phyloP scores from a whole-genome alignment of 2,113 vertebrate species.

The Jaculus jaculus region DNA sequence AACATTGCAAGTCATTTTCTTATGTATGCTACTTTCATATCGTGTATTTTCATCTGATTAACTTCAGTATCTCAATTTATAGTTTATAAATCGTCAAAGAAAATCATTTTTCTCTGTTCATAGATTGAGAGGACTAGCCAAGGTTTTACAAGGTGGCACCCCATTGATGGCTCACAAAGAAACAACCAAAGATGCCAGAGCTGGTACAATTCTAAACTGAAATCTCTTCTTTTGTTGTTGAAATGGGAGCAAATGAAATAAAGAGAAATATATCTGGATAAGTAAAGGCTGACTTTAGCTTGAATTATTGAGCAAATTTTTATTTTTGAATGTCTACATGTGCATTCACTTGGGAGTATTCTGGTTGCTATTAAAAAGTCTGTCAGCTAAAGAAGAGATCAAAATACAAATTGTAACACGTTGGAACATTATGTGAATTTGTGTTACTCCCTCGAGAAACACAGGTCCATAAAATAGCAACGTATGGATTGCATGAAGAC shows the following conservation, averaged over 20 bases:
- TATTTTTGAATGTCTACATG: slow-evolving; percentile 55
- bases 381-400: slow-evolving; percentile 74
- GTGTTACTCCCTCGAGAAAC: slow-evolving; percentile 72
- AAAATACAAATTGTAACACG: slow-evolving; percentile 77
- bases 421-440: slow-evolving; percentile 73
- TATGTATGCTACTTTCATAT: not conserved
- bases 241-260: slow-evolving; percentile 47
- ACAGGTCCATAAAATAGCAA: slow-evolving; percentile 75
- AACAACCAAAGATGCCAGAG: not conserved
- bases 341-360: slow-evolving; percentile 61
- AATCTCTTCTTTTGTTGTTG: not conserved
- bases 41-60: not conserved
- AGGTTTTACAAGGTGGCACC: too few relatives aligned
- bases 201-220: not conserved
- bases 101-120: not conserved
- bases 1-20: not conserved
- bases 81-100: slow-evolving; percentile 2
- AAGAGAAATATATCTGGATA: slow-evolving; percentile 36
- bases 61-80: not conserved
- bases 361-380: slow-evolving; percentile 74
- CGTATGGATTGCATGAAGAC: slow-evolving; percentile 73
- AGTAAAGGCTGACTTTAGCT: slow-evolving; percentile 48
- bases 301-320: slow-evolving; percentile 51
- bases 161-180: not conserved
- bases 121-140: not conserved